Percentiles rank a stretch among this genome's conserved stretches.
These are phyloP conservation scores for Hippocampus kuda DNA, from an alignment of 2,797 vertebrate genomes.

Conservation along the genomic window DNA sequence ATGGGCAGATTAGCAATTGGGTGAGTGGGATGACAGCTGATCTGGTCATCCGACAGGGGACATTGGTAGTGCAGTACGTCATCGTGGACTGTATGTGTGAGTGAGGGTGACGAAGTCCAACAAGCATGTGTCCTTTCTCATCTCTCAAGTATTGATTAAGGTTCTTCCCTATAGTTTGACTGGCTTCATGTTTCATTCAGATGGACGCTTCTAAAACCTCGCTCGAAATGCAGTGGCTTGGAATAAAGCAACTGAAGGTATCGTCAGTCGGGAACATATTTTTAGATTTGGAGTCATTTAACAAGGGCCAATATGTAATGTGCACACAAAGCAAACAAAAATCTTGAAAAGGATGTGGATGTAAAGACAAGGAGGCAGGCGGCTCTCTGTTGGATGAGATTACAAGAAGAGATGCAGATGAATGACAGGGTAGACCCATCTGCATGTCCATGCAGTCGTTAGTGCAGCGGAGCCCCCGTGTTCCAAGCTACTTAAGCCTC, in stretches of 20 bases:
- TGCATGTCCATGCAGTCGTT: constrained; percentile 25
- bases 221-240: background rate
- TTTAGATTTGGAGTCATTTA: background rate
- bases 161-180: background rate
- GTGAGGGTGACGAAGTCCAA: constrained; percentile 6
- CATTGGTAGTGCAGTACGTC: constrained; percentile 7
- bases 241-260: background rate
- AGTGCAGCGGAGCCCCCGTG: constrained; percentile 37
- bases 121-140: background rate
- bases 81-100: background rate
- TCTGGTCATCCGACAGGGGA: constrained; percentile 18
- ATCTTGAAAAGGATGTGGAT: background rate
- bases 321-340: background rate
- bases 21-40: constrained; percentile 18
- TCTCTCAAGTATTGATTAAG: background rate
- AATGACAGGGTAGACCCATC: background rate
- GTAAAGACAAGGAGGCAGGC: background rate
- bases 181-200: background rate
- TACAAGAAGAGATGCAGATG: background rate
- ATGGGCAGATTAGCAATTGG: constrained; percentile 19
- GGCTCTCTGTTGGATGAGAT: background rate
- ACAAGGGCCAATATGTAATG: background rate
- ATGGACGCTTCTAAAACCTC: background rate
- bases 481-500: constrained; percentile 46
- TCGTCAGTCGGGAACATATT: background rate